phyloP scores from a whole-genome alignment of 2,113 vertebrate species.

The Macquaria australasica region DNA sequence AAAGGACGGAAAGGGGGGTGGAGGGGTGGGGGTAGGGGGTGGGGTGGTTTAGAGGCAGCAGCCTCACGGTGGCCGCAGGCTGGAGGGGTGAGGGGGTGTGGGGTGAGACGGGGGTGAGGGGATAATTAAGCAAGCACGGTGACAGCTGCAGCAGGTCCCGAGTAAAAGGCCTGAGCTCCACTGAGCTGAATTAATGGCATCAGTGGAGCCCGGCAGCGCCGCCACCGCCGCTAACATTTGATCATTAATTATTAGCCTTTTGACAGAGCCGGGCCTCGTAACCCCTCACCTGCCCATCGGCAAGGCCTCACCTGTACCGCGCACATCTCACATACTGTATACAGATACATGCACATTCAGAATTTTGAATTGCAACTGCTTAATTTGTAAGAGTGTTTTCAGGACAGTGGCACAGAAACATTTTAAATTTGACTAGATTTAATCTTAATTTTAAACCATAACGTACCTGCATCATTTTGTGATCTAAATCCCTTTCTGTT shows the following conservation, averaged over 20 bases:
- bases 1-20: slow-evolving; percentile 62
- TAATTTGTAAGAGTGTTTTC: not conserved
- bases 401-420: not conserved
- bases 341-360: not conserved
- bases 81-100: slow-evolving; percentile 39
- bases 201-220: slow-evolving; percentile 85
- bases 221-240: slow-evolving; percentile 74
- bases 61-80: slow-evolving; percentile 60
- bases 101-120: slow-evolving; percentile 79
- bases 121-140: slow-evolving; percentile 94
- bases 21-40: slow-evolving; percentile 36
- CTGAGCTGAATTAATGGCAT: slow-evolving; percentile 95
- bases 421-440: not conserved
- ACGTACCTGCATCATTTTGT: not conserved
- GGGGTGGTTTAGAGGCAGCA: slow-evolving; percentile 12
- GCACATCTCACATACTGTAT: not conserved
- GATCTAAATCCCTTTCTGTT: not conserved
- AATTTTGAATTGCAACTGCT: not conserved
- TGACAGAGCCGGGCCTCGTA: slow-evolving; percentile 51
- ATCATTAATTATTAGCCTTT: slow-evolving; percentile 80
- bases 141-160: slow-evolving; percentile 93
- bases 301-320: slow-evolving; percentile 66
- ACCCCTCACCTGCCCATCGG: slow-evolving; percentile 64
- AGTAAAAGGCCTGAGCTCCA: slow-evolving; percentile 89
- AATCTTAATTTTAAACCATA: not conserved